Evolutionary conservation across 2,888 invertebrate species (phyloP).

Genomic region (Dendrolimus houi): DNA sequence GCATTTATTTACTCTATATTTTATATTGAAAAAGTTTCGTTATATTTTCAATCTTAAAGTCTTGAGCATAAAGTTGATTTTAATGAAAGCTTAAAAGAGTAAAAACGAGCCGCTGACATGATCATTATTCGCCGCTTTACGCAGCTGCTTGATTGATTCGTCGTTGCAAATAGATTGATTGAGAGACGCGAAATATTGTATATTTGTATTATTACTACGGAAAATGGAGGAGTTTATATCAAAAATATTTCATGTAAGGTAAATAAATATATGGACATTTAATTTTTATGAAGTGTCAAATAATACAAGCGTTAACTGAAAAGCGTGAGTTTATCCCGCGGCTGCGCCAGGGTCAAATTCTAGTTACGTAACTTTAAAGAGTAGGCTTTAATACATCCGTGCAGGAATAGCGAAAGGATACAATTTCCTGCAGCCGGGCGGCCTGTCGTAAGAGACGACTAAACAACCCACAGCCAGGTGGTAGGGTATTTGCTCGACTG

Average conservation of each 20-base stretch:
- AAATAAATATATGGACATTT: no score
- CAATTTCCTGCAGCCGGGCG: no score
- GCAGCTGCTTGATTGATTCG: background rate
- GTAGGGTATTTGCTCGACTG: no score
- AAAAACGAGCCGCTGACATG: background rate
- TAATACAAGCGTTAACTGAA: no score
- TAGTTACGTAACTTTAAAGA: no score
- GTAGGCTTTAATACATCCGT: no score
- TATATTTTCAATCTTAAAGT: background rate
- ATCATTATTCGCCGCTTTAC: background rate
- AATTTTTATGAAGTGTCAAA: no score
- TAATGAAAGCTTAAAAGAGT: background rate
- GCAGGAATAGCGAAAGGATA: no score
- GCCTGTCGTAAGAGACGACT: no score
- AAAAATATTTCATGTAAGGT: background rate
- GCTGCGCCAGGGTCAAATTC: no score
- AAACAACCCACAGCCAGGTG: no score
- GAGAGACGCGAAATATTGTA: background rate
- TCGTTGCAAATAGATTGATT: conserved; percentile 1
- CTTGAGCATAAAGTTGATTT: background rate
- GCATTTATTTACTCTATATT: background rate
- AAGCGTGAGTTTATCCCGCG: no score
- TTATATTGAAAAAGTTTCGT: background rate
- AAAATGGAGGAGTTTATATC: background rate
- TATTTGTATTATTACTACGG: background rate